A percentile compares a stretch with the other conserved stretches of the same genome.
These are phyloP conservation scores for Ectemnius cavifrons DNA, from an alignment of 2,888 invertebrate genomes.

Conservation along the genomic window DNA sequence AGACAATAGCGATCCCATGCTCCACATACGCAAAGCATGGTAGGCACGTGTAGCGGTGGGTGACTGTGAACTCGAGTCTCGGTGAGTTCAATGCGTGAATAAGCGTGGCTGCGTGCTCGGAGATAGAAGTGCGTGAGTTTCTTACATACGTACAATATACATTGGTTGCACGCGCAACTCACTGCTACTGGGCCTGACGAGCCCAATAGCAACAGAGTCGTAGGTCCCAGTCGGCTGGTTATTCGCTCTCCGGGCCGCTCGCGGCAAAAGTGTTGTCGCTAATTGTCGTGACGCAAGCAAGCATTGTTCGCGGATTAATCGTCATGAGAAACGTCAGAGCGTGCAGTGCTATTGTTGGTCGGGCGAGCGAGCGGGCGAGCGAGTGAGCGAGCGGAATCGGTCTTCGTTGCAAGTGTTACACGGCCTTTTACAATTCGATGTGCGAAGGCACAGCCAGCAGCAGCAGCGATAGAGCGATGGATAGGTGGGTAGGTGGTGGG, in stretches of 20 bases:
- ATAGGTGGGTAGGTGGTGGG: constrained; percentile 33
- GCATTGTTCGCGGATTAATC: constrained; percentile 71
- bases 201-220: not conserved
- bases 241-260: constrained; percentile 29
- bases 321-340: constrained; percentile 68
- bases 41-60: constrained; percentile 57
- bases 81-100: not conserved
- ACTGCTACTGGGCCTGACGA: not conserved
- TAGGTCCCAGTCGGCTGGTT: not conserved
- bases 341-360: constrained; percentile 38
- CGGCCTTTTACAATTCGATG: constrained; percentile 63
- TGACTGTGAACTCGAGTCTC: constrained; percentile 29
- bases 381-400: constrained; percentile 15
- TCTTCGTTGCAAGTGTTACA: constrained; percentile 59
- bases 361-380: constrained; percentile 16
- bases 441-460: constrained; percentile 49
- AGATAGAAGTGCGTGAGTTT: constrained; percentile 11
- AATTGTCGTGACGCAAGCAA: constrained; percentile 70
- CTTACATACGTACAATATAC: constrained; percentile 24
- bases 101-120: constrained; percentile 21
- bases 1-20: constrained; percentile 76
- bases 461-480: constrained; percentile 28
- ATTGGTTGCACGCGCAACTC: constrained; percentile 53
- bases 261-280: constrained; percentile 70
- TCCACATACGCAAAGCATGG: constrained; percentile 72